Evolutionary conservation across 2,797 vertebrate species (phyloP), one percentile per base, ranked within the genome.

Genomic region (Crax fasciolata): DNA sequence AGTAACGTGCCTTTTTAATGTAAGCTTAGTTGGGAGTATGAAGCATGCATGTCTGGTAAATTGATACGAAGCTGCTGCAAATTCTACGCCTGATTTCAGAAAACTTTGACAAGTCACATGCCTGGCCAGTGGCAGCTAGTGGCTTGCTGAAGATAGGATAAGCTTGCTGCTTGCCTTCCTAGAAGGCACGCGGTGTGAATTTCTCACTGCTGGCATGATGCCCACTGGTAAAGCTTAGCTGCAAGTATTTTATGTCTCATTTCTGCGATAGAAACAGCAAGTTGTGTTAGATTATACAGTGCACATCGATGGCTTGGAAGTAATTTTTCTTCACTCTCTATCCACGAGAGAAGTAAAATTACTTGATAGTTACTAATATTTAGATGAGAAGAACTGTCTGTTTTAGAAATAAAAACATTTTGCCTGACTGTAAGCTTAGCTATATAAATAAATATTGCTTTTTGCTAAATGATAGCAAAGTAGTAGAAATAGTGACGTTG

Each of bases 401-500:
- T 92, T 94, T 88, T 95, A 89, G 92, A 93, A 75, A 51, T 86
- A 96, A 92, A 93, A 91, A 66, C 51, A 68, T 93, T 93, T 84
- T 58, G 92, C 32, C 54, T 90, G 84, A 65, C 79, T 94, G 87
- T 87, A 80, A 92, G 59, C 35, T 95, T 84, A 94, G 92, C 73
- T 88, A 57, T 72, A 68, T 89, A 61, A 82, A n/a, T 85, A 81
- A 94, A 72, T 78, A 38, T 52, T 94, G 81, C 1, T 49, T 95
- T 61, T 89, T 78, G 54, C 61, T 84, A 11, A 95, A 92, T 73
- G 87, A 73, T 96, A 96, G 89, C 70, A 67, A 72, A 89, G 35
- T 89, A 32, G 96, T 97, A 95, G 90, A 78, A 94, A 39, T 97
- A 98, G 96, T 79, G 49, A 96, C 95, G 90, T 97, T 97, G 94